Conservation (phyloP, 2,797 vertebrate genomes). For the Siniperca obscura region DNA sequence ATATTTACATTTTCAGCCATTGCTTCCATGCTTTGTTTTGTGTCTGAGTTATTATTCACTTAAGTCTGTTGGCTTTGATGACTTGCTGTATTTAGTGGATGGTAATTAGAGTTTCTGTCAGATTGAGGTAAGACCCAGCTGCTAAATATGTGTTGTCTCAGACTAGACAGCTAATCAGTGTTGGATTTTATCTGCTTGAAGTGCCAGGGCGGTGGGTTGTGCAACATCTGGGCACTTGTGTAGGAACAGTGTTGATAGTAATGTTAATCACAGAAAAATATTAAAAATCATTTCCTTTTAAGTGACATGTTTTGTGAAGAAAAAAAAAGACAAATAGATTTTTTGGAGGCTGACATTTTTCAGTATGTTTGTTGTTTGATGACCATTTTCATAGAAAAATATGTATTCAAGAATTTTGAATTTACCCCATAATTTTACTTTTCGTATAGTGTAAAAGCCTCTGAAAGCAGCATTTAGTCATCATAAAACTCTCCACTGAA, state of each 20-base stretch:
- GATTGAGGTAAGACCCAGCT: background rate
- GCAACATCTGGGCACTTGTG: conserved; percentile 30
- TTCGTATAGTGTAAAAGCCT: background rate
- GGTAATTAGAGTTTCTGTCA: background rate
- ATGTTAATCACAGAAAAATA: conserved; percentile 5
- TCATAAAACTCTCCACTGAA: background rate
- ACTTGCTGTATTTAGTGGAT: background rate
- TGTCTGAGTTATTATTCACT: background rate
- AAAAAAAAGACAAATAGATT: too few species aligned
- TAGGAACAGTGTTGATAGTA: background rate
- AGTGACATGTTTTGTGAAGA: background rate
- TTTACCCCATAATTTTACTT: background rate
- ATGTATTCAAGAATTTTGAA: background rate
- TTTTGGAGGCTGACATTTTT: background rate
- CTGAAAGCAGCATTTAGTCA: conserved; percentile 7
- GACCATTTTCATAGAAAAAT: background rate
- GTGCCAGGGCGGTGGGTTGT: conserved; percentile 16
- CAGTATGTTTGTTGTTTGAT: background rate
- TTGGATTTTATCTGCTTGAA: conserved; percentile 11
- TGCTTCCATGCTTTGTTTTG: background rate
- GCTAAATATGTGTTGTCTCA: background rate
- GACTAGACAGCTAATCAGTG: background rate
- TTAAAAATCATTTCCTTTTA: background rate
- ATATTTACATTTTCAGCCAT: background rate
- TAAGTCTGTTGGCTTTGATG: background rate